These are phyloP conservation scores for Campylomormyrus numenius DNA, from an alignment of 2,113 vertebrate species.

Conservation along the genomic window DNA sequence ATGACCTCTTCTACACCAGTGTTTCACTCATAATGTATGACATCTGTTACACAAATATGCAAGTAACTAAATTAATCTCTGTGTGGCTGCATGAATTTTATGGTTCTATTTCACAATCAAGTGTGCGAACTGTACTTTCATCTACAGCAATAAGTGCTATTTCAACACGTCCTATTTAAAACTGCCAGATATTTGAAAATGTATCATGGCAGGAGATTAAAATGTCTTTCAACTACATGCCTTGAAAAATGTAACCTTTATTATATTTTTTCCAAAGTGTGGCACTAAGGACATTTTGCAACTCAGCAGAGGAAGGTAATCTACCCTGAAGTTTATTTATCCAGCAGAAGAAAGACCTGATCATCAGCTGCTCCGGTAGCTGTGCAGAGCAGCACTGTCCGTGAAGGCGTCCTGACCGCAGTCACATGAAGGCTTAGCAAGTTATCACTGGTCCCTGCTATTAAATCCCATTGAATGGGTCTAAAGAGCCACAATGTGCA, in stretches of 20 bases:
- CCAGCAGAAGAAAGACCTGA: background rate
- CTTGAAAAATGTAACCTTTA: constrained; percentile 8
- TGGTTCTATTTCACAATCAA: background rate
- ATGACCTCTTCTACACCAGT: background rate
- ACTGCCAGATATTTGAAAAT: background rate
- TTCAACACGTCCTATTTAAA: background rate
- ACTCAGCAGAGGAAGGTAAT: background rate
- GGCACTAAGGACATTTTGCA: background rate
- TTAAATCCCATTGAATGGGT: background rate
- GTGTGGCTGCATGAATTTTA: background rate
- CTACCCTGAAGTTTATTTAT: background rate
- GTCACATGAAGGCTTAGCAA: background rate
- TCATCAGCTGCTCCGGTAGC: background rate
- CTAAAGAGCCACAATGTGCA: background rate
- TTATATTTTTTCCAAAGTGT: background rate
- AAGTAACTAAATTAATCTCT: background rate
- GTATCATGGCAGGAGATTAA: background rate
- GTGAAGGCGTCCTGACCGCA: background rate
- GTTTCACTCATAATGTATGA: background rate
- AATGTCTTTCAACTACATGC: background rate
- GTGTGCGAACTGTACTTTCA: background rate
- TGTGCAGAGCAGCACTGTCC: background rate
- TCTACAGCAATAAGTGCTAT: background rate
- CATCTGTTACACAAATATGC: background rate
- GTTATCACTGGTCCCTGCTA: background rate